Evolutionary conservation across 1,140 invertebrate species (phyloP).

Genomic region (Magallana gigas): DNA sequence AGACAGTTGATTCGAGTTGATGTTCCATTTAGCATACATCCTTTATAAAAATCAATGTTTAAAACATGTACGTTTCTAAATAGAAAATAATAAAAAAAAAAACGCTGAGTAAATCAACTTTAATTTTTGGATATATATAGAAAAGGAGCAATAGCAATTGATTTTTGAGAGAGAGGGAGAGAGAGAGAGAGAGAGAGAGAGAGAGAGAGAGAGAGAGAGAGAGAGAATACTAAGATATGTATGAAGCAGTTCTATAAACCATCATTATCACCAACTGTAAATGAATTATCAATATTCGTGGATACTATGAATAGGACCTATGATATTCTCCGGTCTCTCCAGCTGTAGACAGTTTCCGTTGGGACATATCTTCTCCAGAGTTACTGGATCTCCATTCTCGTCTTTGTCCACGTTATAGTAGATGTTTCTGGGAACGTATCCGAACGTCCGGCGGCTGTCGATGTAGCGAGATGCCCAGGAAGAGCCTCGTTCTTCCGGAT

Average conservation of each 20-base stretch:
- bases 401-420: constrained; percentile 69
- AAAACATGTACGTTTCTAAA: not conserved
- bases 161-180: too few species aligned
- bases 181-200: too few species aligned
- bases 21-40: too few species aligned
- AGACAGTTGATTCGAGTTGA: too few species aligned
- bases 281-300: not conserved
- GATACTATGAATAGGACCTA: constrained; percentile 47
- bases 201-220: too few species aligned
- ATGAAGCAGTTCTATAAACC: not conserved
- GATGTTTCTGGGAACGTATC: constrained; percentile 62
- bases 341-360: constrained; percentile 62
- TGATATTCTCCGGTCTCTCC: constrained; percentile 69
- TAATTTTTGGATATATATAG: not conserved
- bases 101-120: not conserved
- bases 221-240: too few species aligned
- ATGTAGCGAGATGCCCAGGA: constrained; percentile 74
- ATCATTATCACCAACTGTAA: not conserved
- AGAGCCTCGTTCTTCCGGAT: constrained; percentile 73
- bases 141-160: too few species aligned
- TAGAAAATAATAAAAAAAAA: not conserved
- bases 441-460: constrained; percentile 61
- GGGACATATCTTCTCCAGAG: constrained; percentile 60
- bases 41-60: not conserved
- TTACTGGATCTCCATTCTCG: constrained; percentile 62